phyloP scores from a whole-genome alignment of 2,888 invertebrate genomes.

The Acanthosepion pharaonis region DNA sequence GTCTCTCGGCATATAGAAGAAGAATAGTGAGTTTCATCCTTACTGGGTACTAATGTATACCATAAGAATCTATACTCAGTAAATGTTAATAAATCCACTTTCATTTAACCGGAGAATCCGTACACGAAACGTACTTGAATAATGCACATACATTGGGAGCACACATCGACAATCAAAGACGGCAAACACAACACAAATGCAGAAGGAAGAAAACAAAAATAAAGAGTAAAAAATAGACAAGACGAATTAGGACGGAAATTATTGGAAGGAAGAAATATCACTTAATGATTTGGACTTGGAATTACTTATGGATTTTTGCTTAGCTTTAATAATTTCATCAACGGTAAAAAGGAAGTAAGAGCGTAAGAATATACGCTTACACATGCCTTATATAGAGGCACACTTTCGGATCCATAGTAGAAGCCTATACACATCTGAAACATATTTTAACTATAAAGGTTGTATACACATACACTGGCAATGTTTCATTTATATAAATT shows the following conservation, averaged over 20 bases:
- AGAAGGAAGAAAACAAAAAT: not conserved
- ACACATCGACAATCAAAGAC: not conserved
- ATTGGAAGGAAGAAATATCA: not conserved
- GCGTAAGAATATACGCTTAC: not conserved
- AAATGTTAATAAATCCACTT: too few relatives aligned
- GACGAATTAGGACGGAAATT: not conserved
- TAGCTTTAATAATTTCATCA: not conserved
- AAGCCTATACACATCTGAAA: too few relatives aligned
- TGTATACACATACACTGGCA: too few relatives aligned
- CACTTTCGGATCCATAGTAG: too few relatives aligned
- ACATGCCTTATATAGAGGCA: not conserved
- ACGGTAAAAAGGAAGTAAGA: not conserved
- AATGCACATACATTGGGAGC: too few relatives aligned
- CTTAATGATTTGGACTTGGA: not conserved
- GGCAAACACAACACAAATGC: not conserved
- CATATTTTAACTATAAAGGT: too few relatives aligned
- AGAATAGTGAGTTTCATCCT: too few relatives aligned
- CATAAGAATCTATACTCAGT: too few relatives aligned
- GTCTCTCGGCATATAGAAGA: too few relatives aligned
- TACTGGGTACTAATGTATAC: too few relatives aligned
- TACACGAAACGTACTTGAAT: too few relatives aligned
- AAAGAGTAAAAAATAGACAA: not conserved
- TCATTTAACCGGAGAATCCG: not conserved
- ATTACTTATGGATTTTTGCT: not conserved
- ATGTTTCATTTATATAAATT: too few relatives aligned